Evolutionary conservation across 2,888 invertebrate genomes (phyloP).

Genomic region (Dione juno): DNA sequence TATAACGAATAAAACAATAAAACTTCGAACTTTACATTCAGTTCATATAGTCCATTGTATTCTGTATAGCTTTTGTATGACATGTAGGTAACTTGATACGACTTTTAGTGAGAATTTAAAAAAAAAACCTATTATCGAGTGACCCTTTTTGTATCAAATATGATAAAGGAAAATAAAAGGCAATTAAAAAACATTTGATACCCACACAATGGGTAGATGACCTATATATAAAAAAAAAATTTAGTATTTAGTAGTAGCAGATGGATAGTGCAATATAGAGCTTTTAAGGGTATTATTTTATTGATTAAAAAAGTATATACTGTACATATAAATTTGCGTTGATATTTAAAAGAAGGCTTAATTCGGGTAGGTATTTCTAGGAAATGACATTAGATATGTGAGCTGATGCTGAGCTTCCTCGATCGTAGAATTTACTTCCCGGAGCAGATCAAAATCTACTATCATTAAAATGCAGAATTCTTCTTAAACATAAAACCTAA

Average conservation of each 20-base stretch:
- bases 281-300: no score
- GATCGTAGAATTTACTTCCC: not conserved
- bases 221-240: no score
- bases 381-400: not conserved
- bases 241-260: no score
- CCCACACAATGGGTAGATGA: no score
- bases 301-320: no score
- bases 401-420: not conserved
- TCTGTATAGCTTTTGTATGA: slow-evolving; percentile 7
- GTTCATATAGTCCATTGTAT: slow-evolving; percentile 9
- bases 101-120: slow-evolving; percentile 1
- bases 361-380: not conserved
- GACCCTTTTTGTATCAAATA: not conserved
- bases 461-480: not conserved
- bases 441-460: not conserved
- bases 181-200: not conserved
- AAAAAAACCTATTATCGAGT: not conserved
- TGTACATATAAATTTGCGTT: no score
- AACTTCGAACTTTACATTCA: slow-evolving; percentile 1
- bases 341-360: not conserved
- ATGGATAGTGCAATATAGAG: no score
- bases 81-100: not conserved
- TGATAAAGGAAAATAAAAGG: not conserved
- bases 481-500: not conserved
- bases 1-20: slow-evolving; percentile 3